Conservation (phyloP, 1,140 invertebrate species). For the Drosophila nikananu region DNA sequence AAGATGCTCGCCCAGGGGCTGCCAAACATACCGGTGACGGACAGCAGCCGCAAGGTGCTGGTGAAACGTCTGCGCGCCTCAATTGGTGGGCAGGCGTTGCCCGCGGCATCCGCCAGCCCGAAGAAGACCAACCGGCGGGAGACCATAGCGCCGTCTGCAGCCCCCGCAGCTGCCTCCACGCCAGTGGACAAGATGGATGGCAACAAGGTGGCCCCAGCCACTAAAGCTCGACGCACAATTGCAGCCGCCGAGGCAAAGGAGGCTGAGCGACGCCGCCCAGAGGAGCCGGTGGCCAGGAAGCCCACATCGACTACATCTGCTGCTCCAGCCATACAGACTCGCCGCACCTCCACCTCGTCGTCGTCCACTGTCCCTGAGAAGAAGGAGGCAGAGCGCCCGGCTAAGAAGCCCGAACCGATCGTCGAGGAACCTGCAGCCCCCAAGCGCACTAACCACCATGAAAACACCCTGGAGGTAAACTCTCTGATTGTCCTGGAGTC, state of each 20-base stretch:
- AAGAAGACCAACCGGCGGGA: constrained; percentile 66
- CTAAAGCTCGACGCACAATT: constrained; percentile 64
- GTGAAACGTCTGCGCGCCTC: constrained; percentile 77
- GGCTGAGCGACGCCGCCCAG: constrained; percentile 29
- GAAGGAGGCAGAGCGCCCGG: constrained; percentile 20
- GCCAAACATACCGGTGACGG: constrained; percentile 78
- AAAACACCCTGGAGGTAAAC: constrained; percentile 56
- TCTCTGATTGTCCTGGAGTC: constrained; percentile 68
- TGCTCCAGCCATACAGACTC: constrained; percentile 35
- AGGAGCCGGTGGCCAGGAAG: constrained; percentile 38
- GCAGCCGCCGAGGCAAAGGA: constrained; percentile 51
- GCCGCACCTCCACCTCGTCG: constrained; percentile 46
- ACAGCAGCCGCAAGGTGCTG: constrained; percentile 75
- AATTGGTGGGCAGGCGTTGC: constrained; percentile 52
- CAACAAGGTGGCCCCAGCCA: constrained; percentile 8
- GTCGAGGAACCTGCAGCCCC: constrained; percentile 27
- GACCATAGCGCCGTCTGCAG: constrained; percentile 49
- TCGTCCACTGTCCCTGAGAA: constrained; percentile 28
- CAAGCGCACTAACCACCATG: constrained; percentile 6
- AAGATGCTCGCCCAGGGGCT: constrained; percentile 73
- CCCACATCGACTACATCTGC: constrained; percentile 4
- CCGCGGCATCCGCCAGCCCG: constrained; percentile 46
- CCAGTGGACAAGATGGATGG: constrained; percentile 54
- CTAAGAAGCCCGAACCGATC: constrained; percentile 44
- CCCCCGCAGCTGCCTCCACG: constrained; percentile 22